Conservation (phyloP, 64 coral and sea anemone genomes). For the Montipora foliosa region DNA sequence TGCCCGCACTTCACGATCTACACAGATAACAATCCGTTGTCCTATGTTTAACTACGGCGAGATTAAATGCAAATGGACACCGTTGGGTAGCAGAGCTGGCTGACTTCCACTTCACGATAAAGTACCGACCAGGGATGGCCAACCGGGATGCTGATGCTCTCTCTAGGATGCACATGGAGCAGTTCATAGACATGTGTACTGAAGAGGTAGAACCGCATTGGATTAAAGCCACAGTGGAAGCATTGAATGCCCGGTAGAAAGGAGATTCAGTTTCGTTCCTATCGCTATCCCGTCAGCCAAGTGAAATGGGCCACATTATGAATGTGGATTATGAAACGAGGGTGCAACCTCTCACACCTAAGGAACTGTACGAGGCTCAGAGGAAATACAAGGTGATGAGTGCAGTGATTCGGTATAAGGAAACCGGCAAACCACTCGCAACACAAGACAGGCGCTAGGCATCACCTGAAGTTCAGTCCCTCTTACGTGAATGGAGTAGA, state of each 20-base stretch:
- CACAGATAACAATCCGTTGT: too few species aligned
- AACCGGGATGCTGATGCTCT: conserved; percentile 10
- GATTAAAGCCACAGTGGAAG: conserved; percentile 23
- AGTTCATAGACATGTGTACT: background rate
- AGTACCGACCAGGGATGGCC: background rate
- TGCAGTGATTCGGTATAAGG: background rate
- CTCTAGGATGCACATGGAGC: background rate
- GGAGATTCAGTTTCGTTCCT: conserved; percentile 8
- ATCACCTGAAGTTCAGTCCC: too few species aligned
- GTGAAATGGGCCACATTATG: background rate
- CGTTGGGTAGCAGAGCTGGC: too few species aligned
- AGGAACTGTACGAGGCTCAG: conserved; percentile 7
- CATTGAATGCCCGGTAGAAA: background rate
- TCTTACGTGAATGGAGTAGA: too few species aligned
- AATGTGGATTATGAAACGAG: background rate
- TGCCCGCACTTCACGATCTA: too few species aligned
- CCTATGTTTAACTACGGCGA: too few species aligned
- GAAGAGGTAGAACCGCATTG: background rate
- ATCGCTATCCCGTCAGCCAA: background rate
- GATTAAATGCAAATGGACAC: too few species aligned
- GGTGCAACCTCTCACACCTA: conserved; percentile 12
- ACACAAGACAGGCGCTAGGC: too few species aligned
- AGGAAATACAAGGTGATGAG: background rate
- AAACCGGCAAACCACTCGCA: too few species aligned
- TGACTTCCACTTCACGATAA: too few species aligned